These are phyloP conservation scores for Clitarchus hookeri DNA, from an alignment of 2,888 invertebrate genomes.

Conservation along the genomic window DNA sequence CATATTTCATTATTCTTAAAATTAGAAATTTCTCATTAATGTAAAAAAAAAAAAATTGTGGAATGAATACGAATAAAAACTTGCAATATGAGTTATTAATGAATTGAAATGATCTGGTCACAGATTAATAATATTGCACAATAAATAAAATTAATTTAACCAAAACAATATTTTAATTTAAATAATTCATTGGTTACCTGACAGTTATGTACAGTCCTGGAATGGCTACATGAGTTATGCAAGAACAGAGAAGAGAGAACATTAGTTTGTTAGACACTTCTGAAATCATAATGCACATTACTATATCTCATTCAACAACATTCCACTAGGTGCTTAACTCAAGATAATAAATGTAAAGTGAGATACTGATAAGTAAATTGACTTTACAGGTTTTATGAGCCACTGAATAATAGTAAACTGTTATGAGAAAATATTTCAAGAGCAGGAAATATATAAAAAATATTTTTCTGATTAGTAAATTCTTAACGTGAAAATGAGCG, in stretches of 20 bases:
- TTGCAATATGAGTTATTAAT: background rate
- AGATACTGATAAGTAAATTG: background rate
- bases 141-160: no score
- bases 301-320: background rate
- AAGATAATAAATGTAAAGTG: background rate
- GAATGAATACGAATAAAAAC: no score
- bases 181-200: slow-evolving; percentile 25
- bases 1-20: no score
- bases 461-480: no score
- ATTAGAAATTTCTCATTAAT: no score
- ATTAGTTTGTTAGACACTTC: slow-evolving; percentile 1
- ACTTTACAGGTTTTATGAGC: background rate
- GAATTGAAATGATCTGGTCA: background rate
- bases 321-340: slow-evolving; percentile 7
- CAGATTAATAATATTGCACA: no score
- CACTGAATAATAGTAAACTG: no score
- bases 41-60: no score
- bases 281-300: background rate
- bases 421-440: no score
- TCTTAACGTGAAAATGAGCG: no score
- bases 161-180: slow-evolving; percentile 7
- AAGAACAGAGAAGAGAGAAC: slow-evolving; percentile 17
- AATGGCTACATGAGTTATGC: slow-evolving; percentile 3
- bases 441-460: no score
- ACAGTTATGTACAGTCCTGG: background rate